These are phyloP conservation scores for Pseudois nayaur DNA, from an alignment of 2,113 vertebrate species.

Conservation along the genomic window DNA sequence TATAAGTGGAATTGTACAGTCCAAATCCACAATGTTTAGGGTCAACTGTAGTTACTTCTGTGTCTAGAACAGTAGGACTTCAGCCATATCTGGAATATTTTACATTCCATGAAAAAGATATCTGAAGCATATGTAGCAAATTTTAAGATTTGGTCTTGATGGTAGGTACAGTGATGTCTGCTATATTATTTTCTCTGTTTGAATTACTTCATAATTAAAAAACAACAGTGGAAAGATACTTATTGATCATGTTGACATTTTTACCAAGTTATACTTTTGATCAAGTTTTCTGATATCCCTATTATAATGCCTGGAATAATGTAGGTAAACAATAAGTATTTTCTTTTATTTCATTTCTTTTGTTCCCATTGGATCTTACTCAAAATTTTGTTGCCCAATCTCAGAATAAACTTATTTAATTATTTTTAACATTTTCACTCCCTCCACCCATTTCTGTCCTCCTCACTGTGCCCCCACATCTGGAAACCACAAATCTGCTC, in stretches of 20 bases:
- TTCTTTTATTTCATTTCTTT: neutral
- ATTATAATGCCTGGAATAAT: neutral
- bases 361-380: neutral
- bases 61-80: neutral
- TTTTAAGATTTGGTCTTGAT: conserved; percentile 5
- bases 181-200: neutral
- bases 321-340: neutral
- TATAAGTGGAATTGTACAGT: neutral
- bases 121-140: neutral
- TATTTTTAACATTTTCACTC: neutral
- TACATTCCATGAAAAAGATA: neutral
- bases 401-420: neutral
- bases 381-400: neutral
- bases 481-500: neutral
- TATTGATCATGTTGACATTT: neutral
- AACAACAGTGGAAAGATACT: neutral
- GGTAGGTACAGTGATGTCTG: neutral
- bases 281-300: neutral
- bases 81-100: neutral
- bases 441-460: neutral
- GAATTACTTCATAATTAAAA: conserved; percentile 1
- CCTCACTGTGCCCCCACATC: neutral
- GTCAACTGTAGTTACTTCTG: neutral
- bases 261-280: neutral
- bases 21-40: neutral